A percentile compares a stretch with the other conserved stretches of the same genome.
These are phyloP conservation scores for Tachystola acroxantha DNA, from an alignment of 2,888 invertebrate genomes.

Conservation along the genomic window DNA sequence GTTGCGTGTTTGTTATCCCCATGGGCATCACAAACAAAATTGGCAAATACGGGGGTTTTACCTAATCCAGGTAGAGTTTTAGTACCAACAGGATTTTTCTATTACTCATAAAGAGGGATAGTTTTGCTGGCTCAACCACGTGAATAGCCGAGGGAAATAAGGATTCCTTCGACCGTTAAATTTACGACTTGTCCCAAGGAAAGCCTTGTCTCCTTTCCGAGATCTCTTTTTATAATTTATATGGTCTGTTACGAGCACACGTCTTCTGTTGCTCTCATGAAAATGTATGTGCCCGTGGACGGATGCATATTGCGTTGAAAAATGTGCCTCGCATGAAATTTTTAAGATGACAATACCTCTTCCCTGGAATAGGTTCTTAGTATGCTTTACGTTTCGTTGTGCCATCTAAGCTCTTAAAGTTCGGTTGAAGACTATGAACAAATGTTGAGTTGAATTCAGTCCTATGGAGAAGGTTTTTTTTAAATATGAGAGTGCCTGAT, in stretches of 20 bases:
- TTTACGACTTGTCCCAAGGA: constrained; percentile 72
- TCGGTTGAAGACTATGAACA: too few species aligned
- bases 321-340: constrained; percentile 12
- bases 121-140: constrained; percentile 61
- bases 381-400: too few species aligned
- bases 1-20: too few species aligned
- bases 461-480: too few species aligned
- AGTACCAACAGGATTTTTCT: constrained; percentile 33
- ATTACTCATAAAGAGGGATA: constrained; percentile 57
- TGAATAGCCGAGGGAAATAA: constrained; percentile 67
- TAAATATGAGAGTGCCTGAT: too few species aligned
- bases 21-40: neutral
- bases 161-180: constrained; percentile 72
- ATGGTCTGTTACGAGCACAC: constrained; percentile 61
- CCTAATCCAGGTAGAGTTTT: neutral
- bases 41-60: too few species aligned
- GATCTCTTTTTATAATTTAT: constrained; percentile 75
- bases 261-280: constrained; percentile 46
- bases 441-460: too few species aligned
- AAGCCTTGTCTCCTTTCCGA: constrained; percentile 59
- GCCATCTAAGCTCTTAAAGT: too few species aligned
- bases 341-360: constrained; percentile 1
- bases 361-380: too few species aligned
- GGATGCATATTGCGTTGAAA: constrained; percentile 10
- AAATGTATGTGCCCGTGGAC: constrained; percentile 33